Conservation (phyloP, 2,888 invertebrate genomes). For the Cerceris rybyensis region DNA sequence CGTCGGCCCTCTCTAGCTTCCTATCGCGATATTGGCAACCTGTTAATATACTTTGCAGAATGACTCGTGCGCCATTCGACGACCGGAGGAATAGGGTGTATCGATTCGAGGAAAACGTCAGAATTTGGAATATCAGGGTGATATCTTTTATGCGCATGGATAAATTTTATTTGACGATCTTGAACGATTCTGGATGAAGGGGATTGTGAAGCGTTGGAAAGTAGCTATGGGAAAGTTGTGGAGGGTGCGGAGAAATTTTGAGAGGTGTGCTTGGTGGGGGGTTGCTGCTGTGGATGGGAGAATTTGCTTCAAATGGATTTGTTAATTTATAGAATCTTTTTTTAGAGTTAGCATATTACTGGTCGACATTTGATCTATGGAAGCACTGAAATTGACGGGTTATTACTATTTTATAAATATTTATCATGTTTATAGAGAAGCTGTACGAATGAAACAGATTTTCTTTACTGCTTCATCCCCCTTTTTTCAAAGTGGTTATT, state of each 20-base stretch:
- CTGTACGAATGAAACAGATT: too few relatives aligned
- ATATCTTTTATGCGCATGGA: neutral
- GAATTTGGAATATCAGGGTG: neutral
- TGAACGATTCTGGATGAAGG: neutral
- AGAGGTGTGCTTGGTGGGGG: too few relatives aligned
- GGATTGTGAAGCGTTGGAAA: neutral
- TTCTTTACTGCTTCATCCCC: too few relatives aligned
- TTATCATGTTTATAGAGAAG: too few relatives aligned
- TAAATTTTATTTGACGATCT: neutral
- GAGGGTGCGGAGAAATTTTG: neutral
- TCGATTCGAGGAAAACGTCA: neutral
- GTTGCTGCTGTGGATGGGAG: too few relatives aligned
- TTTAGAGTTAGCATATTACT: too few relatives aligned
- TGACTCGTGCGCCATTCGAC: constrained; percentile 1
- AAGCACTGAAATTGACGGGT: too few relatives aligned
- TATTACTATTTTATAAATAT: too few relatives aligned
- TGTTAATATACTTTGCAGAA: constrained; percentile 62
- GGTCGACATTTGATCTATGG: too few relatives aligned
- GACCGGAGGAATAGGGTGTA: neutral
- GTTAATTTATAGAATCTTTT: too few relatives aligned
- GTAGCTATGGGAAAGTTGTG: neutral
- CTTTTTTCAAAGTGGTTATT: too few relatives aligned
- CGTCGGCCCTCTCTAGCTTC: constrained; percentile 18
- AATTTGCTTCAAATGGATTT: too few relatives aligned
- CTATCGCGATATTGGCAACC: constrained; percentile 70